Percentiles rank a stretch among this genome's conserved stretches.
These are phyloP conservation scores for Bilobella aurantiaca DNA, from an alignment of 1,140 invertebrate genomes.

Conservation along the genomic window DNA sequence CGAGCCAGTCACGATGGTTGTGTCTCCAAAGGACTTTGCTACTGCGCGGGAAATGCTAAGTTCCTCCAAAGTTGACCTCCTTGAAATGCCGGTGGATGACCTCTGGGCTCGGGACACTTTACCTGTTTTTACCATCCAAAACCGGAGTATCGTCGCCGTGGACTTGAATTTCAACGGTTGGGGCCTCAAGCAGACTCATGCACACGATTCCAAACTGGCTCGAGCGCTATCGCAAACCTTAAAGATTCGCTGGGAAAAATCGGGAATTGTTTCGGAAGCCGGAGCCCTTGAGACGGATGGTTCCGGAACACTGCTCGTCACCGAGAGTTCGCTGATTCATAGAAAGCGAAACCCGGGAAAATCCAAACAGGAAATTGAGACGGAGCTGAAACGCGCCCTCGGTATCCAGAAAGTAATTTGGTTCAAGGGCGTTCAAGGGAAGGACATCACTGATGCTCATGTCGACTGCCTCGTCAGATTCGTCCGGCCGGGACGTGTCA, in stretches of 20 bases:
- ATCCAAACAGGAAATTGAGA: background rate
- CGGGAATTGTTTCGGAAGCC: background rate
- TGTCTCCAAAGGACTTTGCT: background rate
- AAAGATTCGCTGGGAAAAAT: background rate
- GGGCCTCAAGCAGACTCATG: conserved; percentile 11
- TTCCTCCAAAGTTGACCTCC: background rate
- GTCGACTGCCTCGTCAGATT: conserved; percentile 13
- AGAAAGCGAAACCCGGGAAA: conserved; percentile 9
- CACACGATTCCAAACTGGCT: background rate
- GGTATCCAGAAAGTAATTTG: conserved; percentile 12
- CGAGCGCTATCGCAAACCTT: background rate
- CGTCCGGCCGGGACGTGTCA: conserved; percentile 3
- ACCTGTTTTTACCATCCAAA: background rate
- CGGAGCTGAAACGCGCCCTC: background rate
- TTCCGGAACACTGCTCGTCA: conserved; percentile 11
- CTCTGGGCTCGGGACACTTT: conserved; percentile 11
- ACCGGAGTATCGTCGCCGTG: background rate
- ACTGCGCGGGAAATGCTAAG: background rate
- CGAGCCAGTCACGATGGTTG: background rate
- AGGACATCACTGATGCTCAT: conserved; percentile 21
- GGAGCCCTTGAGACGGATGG: conserved; percentile 16
- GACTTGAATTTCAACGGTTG: conserved; percentile 22
- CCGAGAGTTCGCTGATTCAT: conserved; percentile 12
- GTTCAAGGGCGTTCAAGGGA: conserved; percentile 11
- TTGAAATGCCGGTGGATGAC: conserved; percentile 1